phyloP scores from a whole-genome alignment of 1,140 invertebrate genomes.

The fruit fly (Drosophila melanogaster) region Release_6_plus_ISO1_MT NT_033777.3:14314001-14314500 shows the following conservation, averaged over 20 bases:
- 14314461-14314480: slow-evolving; percentile 10
- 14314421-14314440: slow-evolving; percentile 4
- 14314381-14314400: slow-evolving; percentile 26
- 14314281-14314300: too few relatives aligned
- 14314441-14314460: background rate
- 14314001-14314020: background rate
- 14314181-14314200: slow-evolving; percentile 17
- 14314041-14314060: slow-evolving; percentile 68
- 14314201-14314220: slow-evolving; percentile 38
- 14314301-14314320: too few relatives aligned
- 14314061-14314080: slow-evolving; percentile 55
- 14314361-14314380: background rate
- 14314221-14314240: slow-evolving; percentile 29
- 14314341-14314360: background rate
- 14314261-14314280: slow-evolving; percentile 1
- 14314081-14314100: slow-evolving; percentile 42
- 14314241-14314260: slow-evolving; percentile 24
- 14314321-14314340: too few relatives aligned
- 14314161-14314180: slow-evolving; percentile 74
- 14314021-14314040: slow-evolving; percentile 4
- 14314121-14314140: slow-evolving; percentile 42
- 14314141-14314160: slow-evolving; percentile 60
- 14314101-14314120: slow-evolving; percentile 49
- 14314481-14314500: slow-evolving; percentile 36
- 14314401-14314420: slow-evolving; percentile 9